A percentile compares a stretch with the other conserved stretches of the same genome.
These are phyloP conservation scores for Sesia bembeciformis DNA, from an alignment of 2,888 invertebrate genomes.

Conservation along the genomic window DNA sequence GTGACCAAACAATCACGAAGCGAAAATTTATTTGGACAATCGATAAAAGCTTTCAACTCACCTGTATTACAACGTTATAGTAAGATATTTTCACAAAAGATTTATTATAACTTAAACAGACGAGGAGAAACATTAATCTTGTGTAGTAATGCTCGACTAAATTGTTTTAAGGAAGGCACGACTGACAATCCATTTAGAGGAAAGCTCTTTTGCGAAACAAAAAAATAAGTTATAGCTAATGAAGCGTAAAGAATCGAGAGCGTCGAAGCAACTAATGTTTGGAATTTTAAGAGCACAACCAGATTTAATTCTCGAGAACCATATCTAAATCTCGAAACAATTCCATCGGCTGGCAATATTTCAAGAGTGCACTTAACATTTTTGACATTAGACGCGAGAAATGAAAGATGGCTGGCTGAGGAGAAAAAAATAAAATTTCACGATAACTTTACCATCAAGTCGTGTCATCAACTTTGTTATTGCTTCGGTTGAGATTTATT, in stretches of 20 bases:
- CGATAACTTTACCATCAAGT: conserved; percentile 13
- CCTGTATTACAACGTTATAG: conserved; percentile 15
- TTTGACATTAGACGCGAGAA: conserved; percentile 27
- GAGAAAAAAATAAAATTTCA: conserved; percentile 12
- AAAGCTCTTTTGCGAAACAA: conserved; percentile 32
- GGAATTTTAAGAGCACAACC: conserved; percentile 20
- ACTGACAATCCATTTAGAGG: conserved; percentile 47
- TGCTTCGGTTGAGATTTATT: conserved; percentile 10
- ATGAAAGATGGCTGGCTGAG: conserved; percentile 13
- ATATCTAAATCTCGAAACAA: conserved; percentile 16
- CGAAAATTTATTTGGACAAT: conserved; percentile 38
- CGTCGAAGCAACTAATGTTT: conserved; percentile 32
- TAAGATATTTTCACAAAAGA: conserved; percentile 26
- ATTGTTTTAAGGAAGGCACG: conserved; percentile 40
- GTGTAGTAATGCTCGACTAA: conserved; percentile 33
- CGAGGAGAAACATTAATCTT: conserved; percentile 43
- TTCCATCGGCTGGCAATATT: conserved; percentile 38
- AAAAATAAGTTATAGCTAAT: conserved; percentile 46
- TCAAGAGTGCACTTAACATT: conserved; percentile 53
- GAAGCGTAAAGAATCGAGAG: conserved; percentile 43
- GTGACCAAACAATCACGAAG: conserved; percentile 42
- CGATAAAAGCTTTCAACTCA: conserved; percentile 35
- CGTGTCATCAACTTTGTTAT: conserved; percentile 15
- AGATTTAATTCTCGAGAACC: conserved; percentile 22
- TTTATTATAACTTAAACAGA: conserved; percentile 46